Evolutionary conservation across 2,888 invertebrate genomes (phyloP).

Genomic region (Lamproptera curius): DNA sequence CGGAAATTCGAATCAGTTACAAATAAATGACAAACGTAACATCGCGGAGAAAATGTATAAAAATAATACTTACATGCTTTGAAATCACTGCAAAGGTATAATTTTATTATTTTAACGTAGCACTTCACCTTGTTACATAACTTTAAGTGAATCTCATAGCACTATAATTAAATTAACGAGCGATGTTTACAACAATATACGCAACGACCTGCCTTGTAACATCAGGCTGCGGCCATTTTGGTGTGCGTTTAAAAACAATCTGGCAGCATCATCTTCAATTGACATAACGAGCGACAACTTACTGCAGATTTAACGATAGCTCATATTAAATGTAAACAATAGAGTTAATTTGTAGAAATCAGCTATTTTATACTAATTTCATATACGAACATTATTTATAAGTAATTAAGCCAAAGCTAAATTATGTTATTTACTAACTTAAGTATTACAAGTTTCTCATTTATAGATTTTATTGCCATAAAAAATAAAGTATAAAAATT

Average conservation of each 20-base stretch:
- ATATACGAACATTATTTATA: no score
- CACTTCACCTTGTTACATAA: constrained; percentile 30
- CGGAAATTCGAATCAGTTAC: constrained; percentile 4
- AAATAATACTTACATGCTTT: constrained; percentile 24
- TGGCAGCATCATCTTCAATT: constrained; percentile 17
- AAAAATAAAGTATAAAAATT: no score
- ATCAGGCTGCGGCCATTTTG: constrained; percentile 29
- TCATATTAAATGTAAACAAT: no score
- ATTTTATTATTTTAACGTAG: constrained; percentile 19
- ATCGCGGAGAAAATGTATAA: constrained; percentile 3
- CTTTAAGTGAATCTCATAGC: constrained; percentile 22
- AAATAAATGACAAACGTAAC: constrained; percentile 11
- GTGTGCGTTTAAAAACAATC: constrained; percentile 23
- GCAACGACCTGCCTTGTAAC: constrained; percentile 24
- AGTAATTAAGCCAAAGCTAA: no score
- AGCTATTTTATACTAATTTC: no score
- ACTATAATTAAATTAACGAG: constrained; percentile 27
- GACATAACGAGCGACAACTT: no score
- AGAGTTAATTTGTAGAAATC: no score
- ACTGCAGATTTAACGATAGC: no score
- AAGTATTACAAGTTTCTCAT: no score
- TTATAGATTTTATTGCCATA: no score
- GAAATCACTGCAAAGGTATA: constrained; percentile 19
- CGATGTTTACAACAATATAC: constrained; percentile 28
- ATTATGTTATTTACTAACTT: no score